phyloP scores from a whole-genome alignment of 2,888 invertebrate species.

The Lutraria lutraria region DNA sequence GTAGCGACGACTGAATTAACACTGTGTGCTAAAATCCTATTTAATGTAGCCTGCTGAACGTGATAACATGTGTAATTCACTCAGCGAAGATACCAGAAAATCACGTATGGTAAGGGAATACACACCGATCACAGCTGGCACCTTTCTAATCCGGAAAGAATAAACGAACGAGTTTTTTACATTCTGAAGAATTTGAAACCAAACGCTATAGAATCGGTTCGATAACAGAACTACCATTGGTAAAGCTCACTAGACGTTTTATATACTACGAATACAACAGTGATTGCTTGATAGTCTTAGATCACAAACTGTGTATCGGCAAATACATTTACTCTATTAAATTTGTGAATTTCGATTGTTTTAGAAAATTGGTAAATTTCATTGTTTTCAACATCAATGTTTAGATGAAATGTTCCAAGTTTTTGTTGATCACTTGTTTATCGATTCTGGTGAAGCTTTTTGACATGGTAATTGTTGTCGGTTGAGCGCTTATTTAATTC shows the following conservation, averaged over 20 bases:
- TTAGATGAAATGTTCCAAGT: constrained; percentile 14
- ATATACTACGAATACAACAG: constrained; percentile 15
- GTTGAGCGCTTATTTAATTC: not conserved
- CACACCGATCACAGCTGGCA: not conserved
- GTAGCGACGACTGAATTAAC: too few species aligned
- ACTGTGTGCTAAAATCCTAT: too few species aligned
- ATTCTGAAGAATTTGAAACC: not conserved
- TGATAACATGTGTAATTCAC: too few species aligned
- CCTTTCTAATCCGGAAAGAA: constrained; percentile 19
- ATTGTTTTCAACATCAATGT: constrained; percentile 14
- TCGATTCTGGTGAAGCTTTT: not conserved
- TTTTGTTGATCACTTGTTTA: constrained; percentile 18
- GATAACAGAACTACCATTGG: constrained; percentile 5
- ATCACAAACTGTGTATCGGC: not conserved
- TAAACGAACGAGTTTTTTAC: not conserved
- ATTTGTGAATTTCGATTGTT: not conserved
- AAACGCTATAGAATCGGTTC: not conserved
- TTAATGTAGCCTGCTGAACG: too few species aligned
- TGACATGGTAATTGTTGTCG: not conserved
- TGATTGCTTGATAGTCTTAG: not conserved
- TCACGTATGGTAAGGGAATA: not conserved
- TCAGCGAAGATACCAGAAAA: not conserved
- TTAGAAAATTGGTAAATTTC: constrained; percentile 27
- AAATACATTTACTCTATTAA: constrained; percentile 24
- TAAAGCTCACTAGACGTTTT: constrained; percentile 8